Conservation (phyloP, 2,113 vertebrate genomes). For the Nothoprocta perdicaria region DNA sequence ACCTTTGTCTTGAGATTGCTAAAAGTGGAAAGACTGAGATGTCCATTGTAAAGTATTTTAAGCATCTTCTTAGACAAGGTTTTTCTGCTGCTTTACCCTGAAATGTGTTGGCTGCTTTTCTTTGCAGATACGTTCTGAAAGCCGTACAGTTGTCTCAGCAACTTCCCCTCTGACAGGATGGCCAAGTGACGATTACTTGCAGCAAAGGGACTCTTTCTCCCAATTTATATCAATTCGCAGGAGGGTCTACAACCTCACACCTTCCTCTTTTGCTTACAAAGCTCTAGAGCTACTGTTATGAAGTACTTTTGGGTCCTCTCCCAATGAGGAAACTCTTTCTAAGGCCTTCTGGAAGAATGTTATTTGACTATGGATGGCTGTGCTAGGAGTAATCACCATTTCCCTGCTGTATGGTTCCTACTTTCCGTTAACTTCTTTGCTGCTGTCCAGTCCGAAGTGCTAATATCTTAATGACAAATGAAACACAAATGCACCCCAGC, state of each 20-base stretch:
- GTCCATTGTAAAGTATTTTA: background rate
- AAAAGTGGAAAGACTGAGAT: slow-evolving; percentile 5
- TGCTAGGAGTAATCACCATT: background rate
- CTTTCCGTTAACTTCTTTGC: background rate
- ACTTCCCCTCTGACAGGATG: background rate
- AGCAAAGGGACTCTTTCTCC: background rate
- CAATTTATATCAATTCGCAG: background rate
- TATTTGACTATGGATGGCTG: fast-evolving
- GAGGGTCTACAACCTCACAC: background rate
- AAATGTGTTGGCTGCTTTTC: background rate
- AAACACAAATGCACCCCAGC: background rate
- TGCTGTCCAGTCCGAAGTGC: background rate
- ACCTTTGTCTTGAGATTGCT: background rate
- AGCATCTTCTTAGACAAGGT: background rate
- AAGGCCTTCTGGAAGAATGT: background rate
- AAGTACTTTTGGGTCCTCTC: background rate
- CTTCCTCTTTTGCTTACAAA: background rate
- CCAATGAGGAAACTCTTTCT: background rate
- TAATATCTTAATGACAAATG: background rate
- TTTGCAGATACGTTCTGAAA: background rate
- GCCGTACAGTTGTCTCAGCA: background rate
- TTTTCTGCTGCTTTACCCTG: background rate
- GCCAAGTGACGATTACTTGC: background rate
- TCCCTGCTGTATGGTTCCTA: background rate
- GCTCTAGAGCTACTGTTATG: background rate